A percentile compares a stretch with the other conserved stretches of the same genome.
Conservation (phyloP, 2,113 vertebrate genomes). For the Engraulis encrasicolus region DNA sequence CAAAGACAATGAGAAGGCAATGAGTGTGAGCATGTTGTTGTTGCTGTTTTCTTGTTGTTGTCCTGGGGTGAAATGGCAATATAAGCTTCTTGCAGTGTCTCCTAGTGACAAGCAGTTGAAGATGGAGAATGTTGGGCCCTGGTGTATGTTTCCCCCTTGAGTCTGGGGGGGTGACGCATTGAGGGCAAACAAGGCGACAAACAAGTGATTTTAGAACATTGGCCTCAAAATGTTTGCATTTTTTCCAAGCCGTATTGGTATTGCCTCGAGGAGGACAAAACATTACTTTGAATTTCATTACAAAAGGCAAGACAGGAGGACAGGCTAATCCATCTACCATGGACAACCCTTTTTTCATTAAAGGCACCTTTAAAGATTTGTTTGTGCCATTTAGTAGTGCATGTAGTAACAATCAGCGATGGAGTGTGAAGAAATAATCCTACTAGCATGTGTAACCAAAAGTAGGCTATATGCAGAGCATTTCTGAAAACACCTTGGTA, state of each 20-base stretch:
- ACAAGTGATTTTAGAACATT: not conserved
- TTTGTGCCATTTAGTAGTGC: too few species aligned
- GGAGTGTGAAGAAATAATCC: too few species aligned
- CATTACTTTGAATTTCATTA: conserved; percentile 30
- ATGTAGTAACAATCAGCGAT: too few species aligned
- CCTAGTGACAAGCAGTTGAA: not conserved
- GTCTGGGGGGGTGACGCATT: not conserved
- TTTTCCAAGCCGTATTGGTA: conserved; percentile 7
- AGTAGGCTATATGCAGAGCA: too few species aligned
- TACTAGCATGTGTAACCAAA: too few species aligned
- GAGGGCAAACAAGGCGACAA: not conserved
- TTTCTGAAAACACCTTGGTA: too few species aligned
- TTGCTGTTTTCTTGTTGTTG: conserved; percentile 8
- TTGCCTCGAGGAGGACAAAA: conserved; percentile 18
- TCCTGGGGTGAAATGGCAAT: not conserved
- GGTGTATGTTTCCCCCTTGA: not conserved
- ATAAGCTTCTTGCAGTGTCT: not conserved
- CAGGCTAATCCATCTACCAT: conserved; percentile 46
- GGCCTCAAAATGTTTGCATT: not conserved
- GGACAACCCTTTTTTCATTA: conserved; percentile 38
- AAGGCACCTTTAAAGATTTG: too few species aligned
- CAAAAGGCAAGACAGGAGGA: conserved; percentile 21
- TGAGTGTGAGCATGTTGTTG: not conserved
- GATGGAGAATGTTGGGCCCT: not conserved
- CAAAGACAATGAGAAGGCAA: not conserved